Conservation (phyloP, 2,888 invertebrate species). For the Rhamnusium bicolor region DNA sequence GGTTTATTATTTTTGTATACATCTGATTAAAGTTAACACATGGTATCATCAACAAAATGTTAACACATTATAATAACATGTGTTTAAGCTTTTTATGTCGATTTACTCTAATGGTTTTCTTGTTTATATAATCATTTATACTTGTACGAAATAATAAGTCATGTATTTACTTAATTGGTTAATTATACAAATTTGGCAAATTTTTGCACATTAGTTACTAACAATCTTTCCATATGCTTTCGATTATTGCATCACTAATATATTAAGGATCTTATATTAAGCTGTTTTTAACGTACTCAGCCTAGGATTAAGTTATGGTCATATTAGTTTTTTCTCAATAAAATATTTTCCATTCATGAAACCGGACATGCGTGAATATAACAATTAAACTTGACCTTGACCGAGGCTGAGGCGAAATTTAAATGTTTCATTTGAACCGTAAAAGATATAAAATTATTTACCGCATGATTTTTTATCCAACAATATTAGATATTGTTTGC, state of each 20-base stretch:
- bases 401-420: background rate
- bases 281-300: too few species aligned
- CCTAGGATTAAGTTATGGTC: background rate
- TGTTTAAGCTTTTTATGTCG: background rate
- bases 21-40: background rate
- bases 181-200: too few species aligned
- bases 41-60: background rate
- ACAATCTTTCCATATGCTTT: too few species aligned
- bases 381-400: constrained; percentile 2
- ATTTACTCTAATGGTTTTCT: background rate
- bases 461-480: background rate
- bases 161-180: too few species aligned
- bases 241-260: background rate
- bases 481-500: background rate
- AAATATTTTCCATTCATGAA: background rate
- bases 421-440: background rate
- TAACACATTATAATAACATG: background rate
- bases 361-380: background rate
- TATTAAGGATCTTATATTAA: background rate
- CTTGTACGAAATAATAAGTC: background rate
- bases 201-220: too few species aligned
- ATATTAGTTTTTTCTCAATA: background rate
- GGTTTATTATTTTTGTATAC: too few species aligned
- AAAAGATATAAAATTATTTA: background rate
- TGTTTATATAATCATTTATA: background rate